A percentile compares a stretch with the other conserved stretches of the same genome.
Conservation (phyloP, 2,113 vertebrate species). For the Mobula birostris region DNA sequence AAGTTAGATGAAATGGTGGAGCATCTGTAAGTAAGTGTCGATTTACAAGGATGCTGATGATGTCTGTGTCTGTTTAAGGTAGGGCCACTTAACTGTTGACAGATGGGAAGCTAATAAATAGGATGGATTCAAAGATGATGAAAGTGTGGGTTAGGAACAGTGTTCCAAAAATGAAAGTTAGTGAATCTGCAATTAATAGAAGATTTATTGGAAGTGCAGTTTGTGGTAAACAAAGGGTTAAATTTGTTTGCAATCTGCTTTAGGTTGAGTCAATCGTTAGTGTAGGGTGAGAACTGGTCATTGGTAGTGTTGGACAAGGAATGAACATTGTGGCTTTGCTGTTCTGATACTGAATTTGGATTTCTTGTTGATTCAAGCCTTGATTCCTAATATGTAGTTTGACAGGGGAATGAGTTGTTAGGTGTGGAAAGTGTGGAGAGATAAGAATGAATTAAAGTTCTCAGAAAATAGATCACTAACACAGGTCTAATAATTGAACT, state of each 20-base stretch:
- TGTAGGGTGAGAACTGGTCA: neutral
- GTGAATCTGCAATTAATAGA: neutral
- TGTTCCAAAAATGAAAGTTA: neutral
- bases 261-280: neutral
- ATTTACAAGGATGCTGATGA: neutral
- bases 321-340: neutral
- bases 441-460: neutral
- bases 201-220: neutral
- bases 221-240: neutral
- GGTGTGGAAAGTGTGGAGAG: neutral
- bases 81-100: neutral
- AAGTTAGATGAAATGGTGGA: neutral
- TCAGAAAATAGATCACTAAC: neutral
- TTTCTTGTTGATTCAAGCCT: neutral
- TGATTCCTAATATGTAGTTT: neutral
- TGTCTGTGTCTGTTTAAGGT: neutral
- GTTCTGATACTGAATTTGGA: neutral
- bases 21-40: neutral
- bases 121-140: neutral
- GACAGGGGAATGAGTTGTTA: neutral
- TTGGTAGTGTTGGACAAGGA: neutral
- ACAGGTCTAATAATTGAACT: too few relatives aligned
- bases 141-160: neutral
- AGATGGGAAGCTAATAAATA: neutral
- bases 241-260: too few relatives aligned